Percentiles rank a stretch among this genome's conserved stretches.
Conservation (phyloP, 2,888 invertebrate species). For the Theristus sp. region DNA sequence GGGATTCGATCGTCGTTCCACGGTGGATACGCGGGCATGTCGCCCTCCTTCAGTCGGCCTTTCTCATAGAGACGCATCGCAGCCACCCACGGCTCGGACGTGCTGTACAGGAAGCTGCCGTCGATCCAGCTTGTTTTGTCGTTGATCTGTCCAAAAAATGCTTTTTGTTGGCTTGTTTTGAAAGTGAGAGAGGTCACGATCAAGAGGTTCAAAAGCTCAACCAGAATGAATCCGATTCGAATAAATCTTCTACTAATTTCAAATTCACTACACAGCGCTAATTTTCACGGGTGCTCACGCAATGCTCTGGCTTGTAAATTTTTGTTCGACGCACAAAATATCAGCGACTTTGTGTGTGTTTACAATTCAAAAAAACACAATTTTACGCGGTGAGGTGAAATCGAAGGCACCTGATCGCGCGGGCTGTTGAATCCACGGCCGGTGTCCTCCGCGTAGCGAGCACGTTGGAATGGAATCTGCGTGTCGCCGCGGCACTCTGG, state of each 20-base stretch:
- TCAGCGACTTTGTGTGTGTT: no score
- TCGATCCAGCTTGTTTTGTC: constrained; percentile 96
- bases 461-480: constrained; percentile 81
- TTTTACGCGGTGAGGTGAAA: no score
- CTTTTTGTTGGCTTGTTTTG: no score
- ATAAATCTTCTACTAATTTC: no score
- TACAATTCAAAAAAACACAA: no score
- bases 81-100: constrained; percentile 88
- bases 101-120: constrained; percentile 93
- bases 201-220: no score
- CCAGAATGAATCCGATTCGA: no score
- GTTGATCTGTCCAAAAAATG: constrained; percentile 53
- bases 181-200: no score
- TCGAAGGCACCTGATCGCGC: constrained; percentile 68
- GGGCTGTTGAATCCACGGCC: constrained; percentile 93
- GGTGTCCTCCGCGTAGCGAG: constrained; percentile 71
- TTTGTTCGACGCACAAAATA: no score
- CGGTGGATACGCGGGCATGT: constrained; percentile 32
- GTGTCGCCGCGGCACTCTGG: constrained; percentile 68
- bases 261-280: no score
- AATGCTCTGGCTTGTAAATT: no score
- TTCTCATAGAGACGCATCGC: constrained; percentile 64
- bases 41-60: constrained; percentile 52
- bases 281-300: no score
- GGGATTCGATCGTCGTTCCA: constrained; percentile 74